Evolutionary conservation across 1,140 invertebrate genomes (phyloP).

Genomic region (Potamilus streckersoni): DNA sequence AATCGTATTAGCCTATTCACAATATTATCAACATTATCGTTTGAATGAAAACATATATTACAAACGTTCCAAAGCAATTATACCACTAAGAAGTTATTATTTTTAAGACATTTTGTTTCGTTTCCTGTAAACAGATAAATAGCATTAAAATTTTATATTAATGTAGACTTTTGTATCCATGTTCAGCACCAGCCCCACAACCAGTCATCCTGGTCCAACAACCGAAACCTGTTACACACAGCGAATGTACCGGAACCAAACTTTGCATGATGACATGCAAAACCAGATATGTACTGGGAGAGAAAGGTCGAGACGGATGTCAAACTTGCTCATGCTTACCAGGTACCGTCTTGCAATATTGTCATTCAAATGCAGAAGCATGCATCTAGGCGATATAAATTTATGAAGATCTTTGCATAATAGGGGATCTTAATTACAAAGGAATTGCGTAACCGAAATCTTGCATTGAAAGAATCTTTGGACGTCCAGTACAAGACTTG

Average conservation of each 20-base stretch:
- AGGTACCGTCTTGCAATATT: constrained; percentile 19
- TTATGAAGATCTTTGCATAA: background rate
- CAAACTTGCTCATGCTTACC: constrained; percentile 39
- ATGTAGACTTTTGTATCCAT: no score
- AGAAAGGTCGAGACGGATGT: constrained; percentile 38
- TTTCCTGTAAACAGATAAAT: no score
- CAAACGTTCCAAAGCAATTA: no score
- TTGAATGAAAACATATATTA: no score
- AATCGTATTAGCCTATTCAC: no score
- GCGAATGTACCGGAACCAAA: constrained; percentile 37
- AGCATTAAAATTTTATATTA: no score
- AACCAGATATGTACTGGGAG: constrained; percentile 30
- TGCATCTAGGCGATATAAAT: background rate
- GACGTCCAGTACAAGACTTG: no score
- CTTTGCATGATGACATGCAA: constrained; percentile 43
- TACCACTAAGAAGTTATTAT: no score
- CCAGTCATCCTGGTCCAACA: background rate
- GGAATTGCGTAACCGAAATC: background rate
- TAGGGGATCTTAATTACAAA: background rate
- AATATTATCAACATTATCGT: no score
- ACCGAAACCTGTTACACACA: constrained; percentile 22
- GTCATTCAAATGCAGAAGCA: background rate
- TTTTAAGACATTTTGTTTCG: no score
- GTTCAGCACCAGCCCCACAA: background rate
- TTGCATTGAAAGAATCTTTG: background rate